Evolutionary conservation across 92 coral and sea anemone species (phyloP), one percentile per base, ranked within the genome.

Genomic region (Porites divaricata): DNA sequence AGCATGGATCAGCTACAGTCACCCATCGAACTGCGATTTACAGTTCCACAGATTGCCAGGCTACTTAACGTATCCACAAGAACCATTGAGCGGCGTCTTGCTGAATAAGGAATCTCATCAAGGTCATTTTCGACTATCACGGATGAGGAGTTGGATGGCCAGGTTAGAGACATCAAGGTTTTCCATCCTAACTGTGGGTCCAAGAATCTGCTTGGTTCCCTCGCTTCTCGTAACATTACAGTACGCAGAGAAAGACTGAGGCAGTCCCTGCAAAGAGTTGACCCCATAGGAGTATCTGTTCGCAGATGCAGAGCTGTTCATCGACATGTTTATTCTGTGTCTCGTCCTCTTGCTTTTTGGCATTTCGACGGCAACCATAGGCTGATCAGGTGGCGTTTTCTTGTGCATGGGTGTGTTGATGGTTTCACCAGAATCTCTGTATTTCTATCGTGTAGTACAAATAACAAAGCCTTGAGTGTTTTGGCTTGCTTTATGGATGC

Each of bases 41-140:
- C 54, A 20, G 75, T 77, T 48, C 80, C 69, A 17, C 72, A 20
- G 58, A 83, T 83, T 76, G 78, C 91, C 76, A 71, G 53, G 23
- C 75, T 67, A 10, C 67, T 70, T 63, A 8, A 70, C 63, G 79
- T 88, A 52, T 72, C 83, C 20, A 72, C 83, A 9, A 84, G 91
- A 75, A 88, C 92, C 61, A 85, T 91, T 52, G 92, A 91, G 73
- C 87, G 82, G 57, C 95, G 92, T 74, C 67, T 91, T 71, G 70
- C 77, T 76, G 87, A 88, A 91, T 69, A 83, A 57, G 75, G 83
- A 53, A 77, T 88, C 58, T 80, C 88, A 72, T 9, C 58, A 14
- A 53, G 58, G 58, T 53, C 58, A 53, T 53, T 53, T 10, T 10
- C 16, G 13, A 53, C 4, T 52, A 53, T 14, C 58, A 10, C 58